A percentile compares a stretch with the other conserved stretches of the same genome.
Conservation (phyloP, 37 sponge, comb jelly and placozoan species). For the Axinella damicornis region DNA sequence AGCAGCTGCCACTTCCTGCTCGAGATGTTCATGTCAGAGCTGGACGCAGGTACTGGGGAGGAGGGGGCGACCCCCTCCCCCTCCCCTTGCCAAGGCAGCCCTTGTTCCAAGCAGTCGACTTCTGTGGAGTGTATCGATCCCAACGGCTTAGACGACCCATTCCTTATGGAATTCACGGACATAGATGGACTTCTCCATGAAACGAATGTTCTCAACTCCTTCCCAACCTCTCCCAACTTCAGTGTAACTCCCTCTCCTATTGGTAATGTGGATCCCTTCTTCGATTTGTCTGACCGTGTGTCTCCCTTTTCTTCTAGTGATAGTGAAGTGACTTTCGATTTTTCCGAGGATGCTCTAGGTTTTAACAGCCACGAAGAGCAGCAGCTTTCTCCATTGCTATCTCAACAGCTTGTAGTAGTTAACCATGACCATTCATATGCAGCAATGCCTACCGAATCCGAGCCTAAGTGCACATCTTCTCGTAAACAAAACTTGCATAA, state of each 20-base stretch:
- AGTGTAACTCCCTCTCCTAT: background rate
- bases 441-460: background rate
- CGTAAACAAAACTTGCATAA: background rate
- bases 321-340: background rate
- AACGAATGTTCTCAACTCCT: background rate
- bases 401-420: background rate
- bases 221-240: background rate
- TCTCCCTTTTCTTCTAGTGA: conserved; percentile 2
- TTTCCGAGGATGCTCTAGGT: background rate
- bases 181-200: background rate
- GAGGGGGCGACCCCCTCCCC: background rate
- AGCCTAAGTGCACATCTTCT: background rate
- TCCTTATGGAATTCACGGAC: conserved; percentile 34
- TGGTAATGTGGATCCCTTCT: background rate
- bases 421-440: conserved; percentile 1
- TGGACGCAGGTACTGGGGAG: background rate
- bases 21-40: conserved; percentile 29
- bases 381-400: background rate
- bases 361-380: too few species aligned
- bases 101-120: background rate
- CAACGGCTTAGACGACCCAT: conserved; percentile 33
- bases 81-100: background rate
- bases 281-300: too few species aligned
- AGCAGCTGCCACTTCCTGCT: background rate
- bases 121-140: conserved; percentile 41